Evolutionary conservation across 2,113 vertebrate genomes (phyloP), one percentile per base, ranked within the genome.

Genomic region (Pongo pygmaeus): DNA sequence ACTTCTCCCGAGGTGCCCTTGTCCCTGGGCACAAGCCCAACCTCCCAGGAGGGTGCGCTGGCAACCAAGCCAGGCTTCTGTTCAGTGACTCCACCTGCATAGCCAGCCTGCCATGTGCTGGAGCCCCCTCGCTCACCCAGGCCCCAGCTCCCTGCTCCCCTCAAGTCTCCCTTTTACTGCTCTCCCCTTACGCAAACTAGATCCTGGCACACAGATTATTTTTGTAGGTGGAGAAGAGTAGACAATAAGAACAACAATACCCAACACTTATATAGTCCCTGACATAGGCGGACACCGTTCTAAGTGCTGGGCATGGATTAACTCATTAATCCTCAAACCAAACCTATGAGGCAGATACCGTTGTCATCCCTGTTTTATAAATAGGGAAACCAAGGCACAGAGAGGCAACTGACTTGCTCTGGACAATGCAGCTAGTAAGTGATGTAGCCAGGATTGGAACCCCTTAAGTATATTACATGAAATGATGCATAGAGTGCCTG

Each of bases 1-100:
- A 74, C 40, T 67, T 93, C 83, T 96, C 86, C 94, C 0, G 10
- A 84, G 46, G n/a, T 69, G 89, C 70, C 94, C 84, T 89, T 23
- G 0, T 93, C 52, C 87, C 72, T 79, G 93, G 90, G 74, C 97
- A 86, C n/a, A 72, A 61, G 84, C 78, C 89, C 94, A 94, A 5
- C 59, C 78, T 89, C 80, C 93, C 92, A 32, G 64, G 50, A 89
- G 74, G 88, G 70, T 17, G 6, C 2, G 1, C 61, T 77, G 64
- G 88, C 94, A 11, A 55, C 74, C 46, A 74, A 11, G 64, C 50
- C 85, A 46, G 61, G 77, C 91, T 95, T 67, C 77, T 69, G 83
- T 35, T 88, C 75, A 6, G 75, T 25, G 18, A 27, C 25, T 48
- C 35, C 74, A 79, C 84, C 84, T 79, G 38, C 38, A 2, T 50